Conservation (phyloP, 2,888 invertebrate species). For the Dryomyza anilis region DNA sequence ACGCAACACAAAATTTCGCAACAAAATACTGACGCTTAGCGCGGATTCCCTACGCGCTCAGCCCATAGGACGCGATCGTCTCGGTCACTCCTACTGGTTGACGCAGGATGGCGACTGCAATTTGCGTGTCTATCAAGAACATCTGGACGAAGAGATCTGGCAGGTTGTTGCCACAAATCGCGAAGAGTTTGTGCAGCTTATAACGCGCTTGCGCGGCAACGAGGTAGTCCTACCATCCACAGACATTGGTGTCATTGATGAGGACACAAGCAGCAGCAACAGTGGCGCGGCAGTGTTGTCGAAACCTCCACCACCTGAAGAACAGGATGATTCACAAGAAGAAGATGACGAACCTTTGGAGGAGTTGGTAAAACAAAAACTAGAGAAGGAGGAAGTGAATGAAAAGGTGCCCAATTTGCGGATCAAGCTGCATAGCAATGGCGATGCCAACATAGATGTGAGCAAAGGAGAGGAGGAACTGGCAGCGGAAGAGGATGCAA, state of each 20-base stretch:
- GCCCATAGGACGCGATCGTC: constrained; percentile 89
- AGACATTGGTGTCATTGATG: constrained; percentile 67
- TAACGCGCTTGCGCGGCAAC: constrained; percentile 76
- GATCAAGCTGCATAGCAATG: constrained; percentile 49
- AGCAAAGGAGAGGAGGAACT: constrained; percentile 37
- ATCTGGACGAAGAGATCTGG: constrained; percentile 96
- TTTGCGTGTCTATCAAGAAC: constrained; percentile 91
- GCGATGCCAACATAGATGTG: constrained; percentile 26
- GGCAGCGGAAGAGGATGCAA: constrained; percentile 38
- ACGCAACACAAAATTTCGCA: constrained; percentile 89
- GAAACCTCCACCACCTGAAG: constrained; percentile 46
- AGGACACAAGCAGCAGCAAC: constrained; percentile 70
- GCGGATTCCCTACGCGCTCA: constrained; percentile 82
- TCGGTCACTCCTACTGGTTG: constrained; percentile 93
- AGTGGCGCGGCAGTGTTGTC: constrained; percentile 45
- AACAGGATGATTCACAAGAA: constrained; percentile 63
- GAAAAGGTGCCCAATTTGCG: constrained; percentile 58
- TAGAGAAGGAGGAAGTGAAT: too few relatives aligned
- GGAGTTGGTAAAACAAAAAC: too few relatives aligned
- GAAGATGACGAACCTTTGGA: constrained; percentile 62
- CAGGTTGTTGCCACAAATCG: constrained; percentile 86
- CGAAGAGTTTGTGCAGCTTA: constrained; percentile 80
- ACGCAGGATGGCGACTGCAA: constrained; percentile 88
- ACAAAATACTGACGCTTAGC: constrained; percentile 77
- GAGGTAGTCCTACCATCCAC: constrained; percentile 65